phyloP scores from a whole-genome alignment of 2,113 vertebrate species.

The Cryptotis parvus region DNA sequence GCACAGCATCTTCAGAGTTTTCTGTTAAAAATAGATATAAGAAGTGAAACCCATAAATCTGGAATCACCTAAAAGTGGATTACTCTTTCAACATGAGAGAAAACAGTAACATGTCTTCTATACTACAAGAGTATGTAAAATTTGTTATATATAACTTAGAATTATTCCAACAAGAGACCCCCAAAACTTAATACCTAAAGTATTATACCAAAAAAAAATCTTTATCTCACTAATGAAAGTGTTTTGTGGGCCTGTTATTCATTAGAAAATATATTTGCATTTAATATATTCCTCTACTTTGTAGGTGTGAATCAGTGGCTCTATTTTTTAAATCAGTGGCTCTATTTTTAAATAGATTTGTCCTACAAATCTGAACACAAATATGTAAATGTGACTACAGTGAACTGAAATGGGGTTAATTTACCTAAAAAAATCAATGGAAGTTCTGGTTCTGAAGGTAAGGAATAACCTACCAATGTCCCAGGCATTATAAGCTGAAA shows the following conservation, averaged over 20 bases:
- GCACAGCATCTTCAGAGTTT: background rate
- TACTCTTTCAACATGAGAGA: background rate
- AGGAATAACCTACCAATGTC: background rate
- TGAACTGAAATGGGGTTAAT: conserved; percentile 37
- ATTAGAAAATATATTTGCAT: background rate
- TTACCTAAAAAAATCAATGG: conserved; percentile 6
- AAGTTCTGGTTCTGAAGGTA: background rate
- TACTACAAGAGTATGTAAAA: background rate
- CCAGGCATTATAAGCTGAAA: background rate
- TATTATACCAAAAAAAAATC: background rate
- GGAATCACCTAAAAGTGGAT: background rate
- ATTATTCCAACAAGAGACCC: background rate
- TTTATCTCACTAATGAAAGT: background rate
- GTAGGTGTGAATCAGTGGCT: background rate
- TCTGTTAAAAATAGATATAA: background rate
- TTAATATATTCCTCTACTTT: conserved; percentile 8
- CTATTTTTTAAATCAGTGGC: background rate
- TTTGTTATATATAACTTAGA: background rate
- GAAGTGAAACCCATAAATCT: background rate
- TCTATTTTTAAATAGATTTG: no score
- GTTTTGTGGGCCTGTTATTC: background rate
- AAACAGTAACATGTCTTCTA: background rate
- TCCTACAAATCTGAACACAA: background rate
- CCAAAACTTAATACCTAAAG: background rate
- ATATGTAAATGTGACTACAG: conserved; percentile 44